phyloP scores from a whole-genome alignment of 2,888 invertebrate genomes.

The Chrysomela aeneicollis region DNA sequence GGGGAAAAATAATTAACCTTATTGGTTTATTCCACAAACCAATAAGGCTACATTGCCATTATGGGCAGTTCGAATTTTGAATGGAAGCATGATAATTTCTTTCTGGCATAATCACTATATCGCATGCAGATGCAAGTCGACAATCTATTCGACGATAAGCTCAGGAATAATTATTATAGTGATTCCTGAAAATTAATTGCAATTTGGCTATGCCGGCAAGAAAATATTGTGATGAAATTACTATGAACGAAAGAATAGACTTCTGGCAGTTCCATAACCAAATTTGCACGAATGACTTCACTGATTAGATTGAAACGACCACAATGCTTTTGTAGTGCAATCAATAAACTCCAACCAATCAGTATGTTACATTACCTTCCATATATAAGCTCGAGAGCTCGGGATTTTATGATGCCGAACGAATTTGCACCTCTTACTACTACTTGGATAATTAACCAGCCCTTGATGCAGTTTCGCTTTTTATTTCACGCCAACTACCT shows the following conservation, averaged over 20 bases:
- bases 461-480: not conserved
- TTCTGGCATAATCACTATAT: constrained; percentile 29
- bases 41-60: no score
- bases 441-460: not conserved
- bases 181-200: no score
- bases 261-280: not conserved
- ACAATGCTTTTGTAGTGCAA: not conserved
- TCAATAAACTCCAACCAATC: not conserved
- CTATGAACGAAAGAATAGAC: not conserved
- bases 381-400: not conserved
- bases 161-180: not conserved
- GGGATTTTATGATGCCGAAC: not conserved
- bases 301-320: not conserved
- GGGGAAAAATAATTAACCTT: no score
- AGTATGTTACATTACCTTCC: not conserved
- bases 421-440: not conserved
- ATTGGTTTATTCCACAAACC: no score
- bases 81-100: constrained; percentile 9
- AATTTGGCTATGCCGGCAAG: no score
- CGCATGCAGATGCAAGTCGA: constrained; percentile 32
- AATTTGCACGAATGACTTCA: not conserved
- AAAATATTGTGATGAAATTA: not conserved
- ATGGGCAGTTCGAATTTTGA: not conserved
- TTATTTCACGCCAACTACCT: not conserved
- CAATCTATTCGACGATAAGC: constrained; percentile 34